Conservation (phyloP, 2,888 invertebrate genomes). For the Drosophila incognita region DNA sequence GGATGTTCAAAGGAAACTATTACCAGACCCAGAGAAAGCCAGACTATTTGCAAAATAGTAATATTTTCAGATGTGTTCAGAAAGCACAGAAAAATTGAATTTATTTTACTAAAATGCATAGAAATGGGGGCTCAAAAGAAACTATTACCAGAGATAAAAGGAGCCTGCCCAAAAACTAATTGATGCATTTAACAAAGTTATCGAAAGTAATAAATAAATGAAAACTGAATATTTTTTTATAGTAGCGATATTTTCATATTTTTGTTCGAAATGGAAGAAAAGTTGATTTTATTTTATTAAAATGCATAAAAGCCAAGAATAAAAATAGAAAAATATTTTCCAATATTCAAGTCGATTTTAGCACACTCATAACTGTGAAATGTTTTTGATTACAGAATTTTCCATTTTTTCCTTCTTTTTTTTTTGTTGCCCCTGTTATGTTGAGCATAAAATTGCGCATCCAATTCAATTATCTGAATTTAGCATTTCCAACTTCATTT, state of each 20-base stretch:
- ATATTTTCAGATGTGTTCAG: neutral
- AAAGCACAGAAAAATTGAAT: neutral
- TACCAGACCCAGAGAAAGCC: neutral
- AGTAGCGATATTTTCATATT: neutral
- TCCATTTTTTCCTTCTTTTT: neutral
- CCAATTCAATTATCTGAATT: slow-evolving; percentile 39
- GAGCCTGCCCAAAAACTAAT: neutral
- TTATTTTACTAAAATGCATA: neutral
- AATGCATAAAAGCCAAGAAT: neutral
- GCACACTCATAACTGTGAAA: neutral
- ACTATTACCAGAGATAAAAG: neutral
- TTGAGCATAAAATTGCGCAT: slow-evolving; percentile 5
- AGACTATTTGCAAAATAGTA: neutral
- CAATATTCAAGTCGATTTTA: neutral
- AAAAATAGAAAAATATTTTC: neutral
- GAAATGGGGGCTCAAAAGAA: neutral
- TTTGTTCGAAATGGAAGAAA: neutral
- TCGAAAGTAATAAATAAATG: neutral
- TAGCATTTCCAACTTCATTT: slow-evolving; percentile 36
- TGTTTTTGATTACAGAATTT: neutral
- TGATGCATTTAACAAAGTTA: neutral
- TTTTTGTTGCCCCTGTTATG: neutral
- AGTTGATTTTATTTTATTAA: neutral
- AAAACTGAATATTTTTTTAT: neutral
- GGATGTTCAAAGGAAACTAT: neutral